Evolutionary conservation across 2,113 vertebrate species (phyloP).

Genomic region (Bombycilla garrulus): DNA sequence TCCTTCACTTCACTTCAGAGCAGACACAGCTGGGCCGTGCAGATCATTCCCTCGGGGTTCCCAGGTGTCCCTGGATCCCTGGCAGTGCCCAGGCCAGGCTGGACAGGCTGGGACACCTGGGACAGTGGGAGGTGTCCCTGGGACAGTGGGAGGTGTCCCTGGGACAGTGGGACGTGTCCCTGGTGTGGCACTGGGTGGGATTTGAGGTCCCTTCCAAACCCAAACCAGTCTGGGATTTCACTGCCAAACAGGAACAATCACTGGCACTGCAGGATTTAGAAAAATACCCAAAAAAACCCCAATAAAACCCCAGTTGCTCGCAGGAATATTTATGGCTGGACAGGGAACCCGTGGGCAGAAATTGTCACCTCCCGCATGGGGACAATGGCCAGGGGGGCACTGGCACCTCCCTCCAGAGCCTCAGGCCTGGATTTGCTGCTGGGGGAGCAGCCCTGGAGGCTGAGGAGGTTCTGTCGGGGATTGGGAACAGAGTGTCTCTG

Average conservation of each 20-base stretch:
- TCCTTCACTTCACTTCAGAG: neutral
- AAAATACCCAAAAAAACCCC: neutral
- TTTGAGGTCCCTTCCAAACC: neutral
- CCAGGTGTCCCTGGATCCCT: neutral
- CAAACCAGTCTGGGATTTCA: neutral
- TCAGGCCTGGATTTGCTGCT: fast-evolving
- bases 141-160: no score
- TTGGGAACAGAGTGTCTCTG: neutral
- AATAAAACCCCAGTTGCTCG: fast-evolving
- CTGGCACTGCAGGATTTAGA: neutral
- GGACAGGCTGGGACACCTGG: neutral
- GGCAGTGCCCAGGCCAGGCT: neutral
- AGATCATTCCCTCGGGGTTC: neutral
- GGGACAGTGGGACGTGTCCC: neutral
- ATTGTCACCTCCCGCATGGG: fast-evolving
- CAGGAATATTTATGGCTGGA: neutral
- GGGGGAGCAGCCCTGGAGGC: neutral
- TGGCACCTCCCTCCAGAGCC: neutral
- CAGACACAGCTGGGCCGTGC: neutral
- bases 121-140: no score
- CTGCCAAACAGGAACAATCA: neutral
- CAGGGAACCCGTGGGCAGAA: fast-evolving
- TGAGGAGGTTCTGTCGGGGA: fast-evolving
- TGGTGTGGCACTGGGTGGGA: neutral
- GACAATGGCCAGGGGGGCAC: neutral